Conservation (phyloP, 2,888 invertebrate species). For the Rhodophaea formosa region DNA sequence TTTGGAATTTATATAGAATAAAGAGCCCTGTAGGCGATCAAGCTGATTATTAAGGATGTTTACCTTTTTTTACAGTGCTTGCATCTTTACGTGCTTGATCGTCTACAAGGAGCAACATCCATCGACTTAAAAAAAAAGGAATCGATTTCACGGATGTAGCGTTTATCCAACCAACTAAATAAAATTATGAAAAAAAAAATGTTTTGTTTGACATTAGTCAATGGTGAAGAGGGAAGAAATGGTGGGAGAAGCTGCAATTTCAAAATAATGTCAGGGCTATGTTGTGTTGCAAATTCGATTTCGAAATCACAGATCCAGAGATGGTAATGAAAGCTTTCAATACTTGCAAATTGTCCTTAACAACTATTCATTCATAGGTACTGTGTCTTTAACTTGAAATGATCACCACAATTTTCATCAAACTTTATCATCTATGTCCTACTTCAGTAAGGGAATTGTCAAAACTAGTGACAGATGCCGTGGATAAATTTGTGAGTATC, state of each 20-base stretch:
- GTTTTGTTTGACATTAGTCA: not conserved
- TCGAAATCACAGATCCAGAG: not conserved
- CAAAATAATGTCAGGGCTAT: slow-evolving; percentile 17
- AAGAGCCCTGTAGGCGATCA: too few species aligned
- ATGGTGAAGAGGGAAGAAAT: not conserved
- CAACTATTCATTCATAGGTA: not conserved
- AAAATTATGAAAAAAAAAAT: not conserved
- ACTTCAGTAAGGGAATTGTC: slow-evolving; percentile 56
- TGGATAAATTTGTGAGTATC: slow-evolving; percentile 58
- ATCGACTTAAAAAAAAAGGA: too few species aligned
- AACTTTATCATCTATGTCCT: slow-evolving; percentile 54
- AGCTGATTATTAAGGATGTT: too few species aligned
- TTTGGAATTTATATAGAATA: too few species aligned
- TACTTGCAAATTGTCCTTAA: not conserved
- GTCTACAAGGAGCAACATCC: too few species aligned
- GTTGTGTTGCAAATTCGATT: slow-evolving; percentile 10
- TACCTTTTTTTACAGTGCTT: too few species aligned
- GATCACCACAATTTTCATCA: slow-evolving; percentile 42
- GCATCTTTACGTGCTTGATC: too few species aligned
- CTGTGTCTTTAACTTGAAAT: not conserved
- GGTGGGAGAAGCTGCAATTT: slow-evolving; percentile 4
- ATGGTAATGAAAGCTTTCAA: slow-evolving; percentile 7
- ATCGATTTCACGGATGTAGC: too few species aligned
- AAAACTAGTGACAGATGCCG: slow-evolving; percentile 58
- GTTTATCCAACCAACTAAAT: not conserved